Evolutionary conservation across 2,888 invertebrate genomes (phyloP), one percentile per base, ranked within the genome.

Genomic region (Drosophila falleni): DNA sequence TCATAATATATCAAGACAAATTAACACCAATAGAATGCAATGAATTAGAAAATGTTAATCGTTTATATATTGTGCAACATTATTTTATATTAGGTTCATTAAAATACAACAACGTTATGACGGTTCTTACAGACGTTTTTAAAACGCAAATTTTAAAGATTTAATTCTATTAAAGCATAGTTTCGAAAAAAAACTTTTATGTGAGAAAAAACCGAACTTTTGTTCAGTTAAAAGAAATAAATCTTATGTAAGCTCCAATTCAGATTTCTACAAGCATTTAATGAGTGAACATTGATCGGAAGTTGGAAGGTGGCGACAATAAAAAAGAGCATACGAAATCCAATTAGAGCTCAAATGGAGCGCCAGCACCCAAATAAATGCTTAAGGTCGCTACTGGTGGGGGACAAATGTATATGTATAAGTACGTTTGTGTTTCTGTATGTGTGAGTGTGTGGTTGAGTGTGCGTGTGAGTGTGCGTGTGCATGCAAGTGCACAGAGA

Each of bases 291-390:
- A 37, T 53, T 44, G 42, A 16, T 44, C 80, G 89, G 85, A 81
- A 89, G 89, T 75, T 37, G 35, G 31, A 63, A 53, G 67, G 63
- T 72, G 75, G 59, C 54, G 53, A 85, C 71, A 59, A 76, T n/a
- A 68, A 56, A 62, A 54, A 60, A 50, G 41, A 56, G 66, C 63
- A 79, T 69, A 60, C 50, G 54, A 77, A 89, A 86, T 89, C 88
- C 78, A 87, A 89, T 86, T 89, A 87, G 47, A 75, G 71, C 51
- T 56, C 71, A 79, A 77, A 59, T 81, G 60, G 69, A 87, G 61
- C 76, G 68, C 47, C 61, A 61, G 53, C 59, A 58, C 56, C 51
- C 26, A 58, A 76, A 66, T 47, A 49, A 67, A 46, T 51, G 46
- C 50, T 71, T 81, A 87, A 86, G 85, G 89, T 86, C 88, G 71